Evolutionary conservation across 2,888 invertebrate genomes (phyloP).

Genomic region (Protonemura montana): DNA sequence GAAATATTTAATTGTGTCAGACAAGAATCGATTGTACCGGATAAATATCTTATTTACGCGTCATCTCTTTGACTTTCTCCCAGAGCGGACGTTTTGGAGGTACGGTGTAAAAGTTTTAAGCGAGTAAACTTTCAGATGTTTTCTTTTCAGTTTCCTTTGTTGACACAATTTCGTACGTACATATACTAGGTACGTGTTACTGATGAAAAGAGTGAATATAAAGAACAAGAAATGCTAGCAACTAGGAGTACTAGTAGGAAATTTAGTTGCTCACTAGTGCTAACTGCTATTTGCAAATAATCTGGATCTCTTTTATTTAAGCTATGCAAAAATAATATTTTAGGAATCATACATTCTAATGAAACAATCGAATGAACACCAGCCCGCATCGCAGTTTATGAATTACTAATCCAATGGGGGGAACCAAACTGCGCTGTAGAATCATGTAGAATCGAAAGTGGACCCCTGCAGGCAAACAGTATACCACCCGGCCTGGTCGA

Average conservation of each 20-base stretch:
- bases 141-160: background rate
- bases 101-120: background rate
- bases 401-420: background rate
- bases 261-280: too few relatives aligned
- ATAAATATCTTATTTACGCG: background rate
- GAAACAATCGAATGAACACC: too few relatives aligned
- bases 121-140: background rate
- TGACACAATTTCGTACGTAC: background rate
- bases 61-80: background rate
- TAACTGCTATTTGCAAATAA: too few relatives aligned
- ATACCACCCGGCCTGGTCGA: background rate
- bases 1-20: constrained; percentile 12
- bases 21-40: background rate
- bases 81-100: background rate
- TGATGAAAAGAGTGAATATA: too few relatives aligned
- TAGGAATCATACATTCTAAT: too few relatives aligned
- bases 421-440: background rate
- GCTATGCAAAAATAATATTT: too few relatives aligned
- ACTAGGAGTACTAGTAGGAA: too few relatives aligned
- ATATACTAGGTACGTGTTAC: too few relatives aligned
- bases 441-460: background rate
- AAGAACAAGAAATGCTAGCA: too few relatives aligned
- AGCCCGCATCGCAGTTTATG: background rate
- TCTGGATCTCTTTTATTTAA: too few relatives aligned
- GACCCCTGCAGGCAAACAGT: background rate